Base-by-base conservation (phyloP, 37 sponge, comb jelly and placozoan species). In the Beroe ovata region DNA sequence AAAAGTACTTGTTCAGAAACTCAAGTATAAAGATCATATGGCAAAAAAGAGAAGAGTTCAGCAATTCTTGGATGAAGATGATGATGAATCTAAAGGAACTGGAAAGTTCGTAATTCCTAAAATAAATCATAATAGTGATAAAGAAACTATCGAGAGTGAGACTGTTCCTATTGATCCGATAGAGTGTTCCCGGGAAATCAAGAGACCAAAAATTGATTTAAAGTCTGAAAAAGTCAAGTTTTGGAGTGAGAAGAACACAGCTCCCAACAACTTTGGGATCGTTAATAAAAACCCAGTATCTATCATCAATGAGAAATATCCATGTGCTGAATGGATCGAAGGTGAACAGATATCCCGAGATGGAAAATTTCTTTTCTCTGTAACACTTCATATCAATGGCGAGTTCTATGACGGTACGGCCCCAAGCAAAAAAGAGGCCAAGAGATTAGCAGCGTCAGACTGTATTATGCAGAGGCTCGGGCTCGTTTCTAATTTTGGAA, bases 251-350 rank as follows among this genome's bases (percentile, higher is more conserved):
- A 77, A 22, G 4, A 66, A 25, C 14, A 30, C 36, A 29, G 36
- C 2, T 33, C 11, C 11, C 6, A 30, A 30, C 14, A 30, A 29
- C 2, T 37, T 29, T 25, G 69, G 69, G 36, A 14, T 77, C 1
- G 54, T 42, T 23, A 30, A 77, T 25, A 77, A 77, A 23, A 77
- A 77, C 84, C 84, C 84, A 77, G 84, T 77, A 8, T 77, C 84
- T 19, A 77, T 77, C 4, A 26, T 77, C 1, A 26, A 77, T 77
- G 84, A 77, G 22, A 77, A 41, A 42, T 77, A 42, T 4, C 84
- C 84, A 8, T 20, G 28, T 42, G 84, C 84, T 19, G 84, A 77
- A 42, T 77, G 84, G 84, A 39, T 6, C 41, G 84, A 77, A 4
- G 84, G 3, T 28, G 25, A 77, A 26, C 28, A 32, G 3, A 20